These are phyloP conservation scores for Glaucopsyche alexis DNA, from an alignment of 2,888 invertebrate genomes.

Conservation along the genomic window DNA sequence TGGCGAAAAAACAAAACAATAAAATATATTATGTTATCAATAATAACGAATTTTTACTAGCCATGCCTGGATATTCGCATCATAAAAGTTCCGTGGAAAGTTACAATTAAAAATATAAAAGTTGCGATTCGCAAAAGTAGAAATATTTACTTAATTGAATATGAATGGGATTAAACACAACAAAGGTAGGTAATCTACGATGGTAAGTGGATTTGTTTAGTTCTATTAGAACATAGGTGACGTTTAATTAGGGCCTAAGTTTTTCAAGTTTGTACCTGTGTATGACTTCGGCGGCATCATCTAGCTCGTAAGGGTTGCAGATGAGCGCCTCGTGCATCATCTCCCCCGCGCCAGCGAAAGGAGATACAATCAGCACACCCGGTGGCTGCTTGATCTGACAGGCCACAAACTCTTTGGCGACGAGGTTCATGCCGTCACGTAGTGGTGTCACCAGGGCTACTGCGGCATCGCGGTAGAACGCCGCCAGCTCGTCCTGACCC, in stretches of 20 bases:
- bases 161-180: too few species aligned
- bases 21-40: not conserved
- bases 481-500: constrained; percentile 91
- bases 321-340: constrained; percentile 96
- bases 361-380: constrained; percentile 92
- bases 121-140: not conserved
- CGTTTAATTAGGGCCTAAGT: too few species aligned
- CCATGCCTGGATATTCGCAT: not conserved
- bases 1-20: constrained; percentile 8
- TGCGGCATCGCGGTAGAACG: constrained; percentile 91
- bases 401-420: constrained; percentile 95
- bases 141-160: too few species aligned
- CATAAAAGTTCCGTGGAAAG: not conserved
- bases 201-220: too few species aligned
- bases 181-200: too few species aligned
- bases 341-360: constrained; percentile 95
- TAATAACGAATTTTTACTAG: not conserved
- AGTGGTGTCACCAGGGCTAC: constrained; percentile 93
- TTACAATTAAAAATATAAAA: not conserved
- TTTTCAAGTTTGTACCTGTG: constrained; percentile 78
- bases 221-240: too few species aligned
- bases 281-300: constrained; percentile 92
- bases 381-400: constrained; percentile 93
- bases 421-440: constrained; percentile 94
- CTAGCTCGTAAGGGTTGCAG: constrained; percentile 93